Base-by-base conservation (phyloP, 1,140 invertebrate genomes). In the Drosophila auraria region DNA sequence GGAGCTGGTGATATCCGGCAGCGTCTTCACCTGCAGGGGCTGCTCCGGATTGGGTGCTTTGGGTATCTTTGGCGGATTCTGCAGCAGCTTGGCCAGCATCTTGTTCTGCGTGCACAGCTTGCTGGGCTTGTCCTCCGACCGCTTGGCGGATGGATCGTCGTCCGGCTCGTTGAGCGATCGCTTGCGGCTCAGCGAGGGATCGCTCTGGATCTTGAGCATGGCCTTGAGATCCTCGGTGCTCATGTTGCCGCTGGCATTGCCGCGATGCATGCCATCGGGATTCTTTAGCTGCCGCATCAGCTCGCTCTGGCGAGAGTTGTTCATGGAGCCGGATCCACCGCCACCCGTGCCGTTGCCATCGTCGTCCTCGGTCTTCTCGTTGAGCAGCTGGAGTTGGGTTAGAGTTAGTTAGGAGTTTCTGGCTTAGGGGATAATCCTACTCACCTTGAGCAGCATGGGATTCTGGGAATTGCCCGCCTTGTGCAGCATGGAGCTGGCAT, bases 321-420 rank as follows among this genome's bases (percentile, higher is more conserved):
- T 72, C 27, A 80, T 45, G 3, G 38, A 57, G 14, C 75, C 79
- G 0, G 80, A 50, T 1, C 68, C 62, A 0, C 75, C 54, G 0
- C 75, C 65, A 3, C 58, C 65, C 42, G 25, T 45, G 25, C 79
- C 68, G 93, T 61, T 94, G 93, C 83, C 96, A 74, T 95, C 95
- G 77, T 97, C 96, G 76, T 97, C 96, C 74, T 98, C 97, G 54
- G 95, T 96, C 93, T 96, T 97, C 63, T 97, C 96, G 89, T 97
- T 98, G 30, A 98, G 93, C 87, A 98, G 95, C 96, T 98, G 92
- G 14, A 8, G 12, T 20, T 20, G 25, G 15, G 44, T 7, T 2
- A 6, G 3, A 11, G 11, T 60, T 40, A 30, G 9, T 17, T 23
- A 45, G 38, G 7, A 9, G 1, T 25, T 20, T 1, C 7, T 11